Conservation (phyloP, 2,888 invertebrate genomes). For the Gastrophysa polygoni region DNA sequence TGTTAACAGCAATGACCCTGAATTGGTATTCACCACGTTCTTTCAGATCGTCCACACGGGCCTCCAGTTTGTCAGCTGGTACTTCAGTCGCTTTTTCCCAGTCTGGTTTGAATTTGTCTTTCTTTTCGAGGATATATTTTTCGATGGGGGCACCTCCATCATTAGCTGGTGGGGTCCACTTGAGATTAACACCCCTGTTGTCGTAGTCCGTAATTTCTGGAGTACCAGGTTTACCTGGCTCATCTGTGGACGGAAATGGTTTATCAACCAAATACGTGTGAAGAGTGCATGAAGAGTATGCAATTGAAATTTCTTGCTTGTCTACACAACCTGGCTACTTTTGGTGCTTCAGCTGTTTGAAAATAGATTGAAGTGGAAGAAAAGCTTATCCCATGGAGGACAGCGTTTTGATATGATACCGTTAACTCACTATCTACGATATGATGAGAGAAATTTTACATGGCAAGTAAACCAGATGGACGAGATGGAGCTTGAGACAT, state of each 20-base stretch:
- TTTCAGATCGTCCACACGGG: constrained; percentile 82
- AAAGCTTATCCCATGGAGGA: no score
- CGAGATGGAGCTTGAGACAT: no score
- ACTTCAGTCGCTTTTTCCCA: constrained; percentile 91
- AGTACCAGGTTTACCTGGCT: constrained; percentile 87
- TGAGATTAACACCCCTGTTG: constrained; percentile 88
- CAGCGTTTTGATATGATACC: no score
- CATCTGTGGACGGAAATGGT: constrained; percentile 62
- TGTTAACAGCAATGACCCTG: constrained; percentile 89
- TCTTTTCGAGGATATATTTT: constrained; percentile 92
- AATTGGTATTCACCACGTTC: constrained; percentile 93
- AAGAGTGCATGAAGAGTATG: no score
- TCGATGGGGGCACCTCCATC: constrained; percentile 94
- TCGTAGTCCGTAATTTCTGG: constrained; percentile 93
- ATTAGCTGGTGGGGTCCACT: constrained; percentile 86
- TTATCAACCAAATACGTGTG: neutral
- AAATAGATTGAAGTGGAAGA: no score
- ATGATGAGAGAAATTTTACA: no score
- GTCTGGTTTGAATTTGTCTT: constrained; percentile 81
- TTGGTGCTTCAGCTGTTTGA: no score
- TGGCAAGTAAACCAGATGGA: no score
- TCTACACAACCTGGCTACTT: no score
- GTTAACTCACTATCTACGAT: no score
- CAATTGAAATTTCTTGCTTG: no score
- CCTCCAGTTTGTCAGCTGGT: constrained; percentile 74